These are phyloP conservation scores for Eustalomyia histrio DNA, from an alignment of 2,888 invertebrate genomes.

Conservation along the genomic window DNA sequence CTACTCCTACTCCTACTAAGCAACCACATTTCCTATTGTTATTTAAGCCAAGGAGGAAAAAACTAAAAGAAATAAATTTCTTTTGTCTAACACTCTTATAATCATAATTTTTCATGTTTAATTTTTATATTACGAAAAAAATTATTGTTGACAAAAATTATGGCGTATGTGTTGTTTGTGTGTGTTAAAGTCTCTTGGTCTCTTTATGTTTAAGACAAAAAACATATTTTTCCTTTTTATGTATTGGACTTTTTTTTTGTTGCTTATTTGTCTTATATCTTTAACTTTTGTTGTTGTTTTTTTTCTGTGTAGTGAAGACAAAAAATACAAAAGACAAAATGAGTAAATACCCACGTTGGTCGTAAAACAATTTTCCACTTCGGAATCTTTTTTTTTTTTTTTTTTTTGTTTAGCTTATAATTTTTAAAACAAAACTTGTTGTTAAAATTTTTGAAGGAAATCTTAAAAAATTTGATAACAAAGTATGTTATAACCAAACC, in stretches of 20 bases:
- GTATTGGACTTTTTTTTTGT: slow-evolving; percentile 4
- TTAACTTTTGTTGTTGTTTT: slow-evolving; percentile 16
- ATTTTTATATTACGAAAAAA: not conserved
- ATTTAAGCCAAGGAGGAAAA: not conserved
- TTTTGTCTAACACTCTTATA: slow-evolving; percentile 43
- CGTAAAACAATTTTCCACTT: slow-evolving; percentile 65
- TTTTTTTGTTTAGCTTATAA: slow-evolving; percentile 25
- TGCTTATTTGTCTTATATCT: slow-evolving; percentile 20
- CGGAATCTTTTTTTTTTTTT: slow-evolving; percentile 27
- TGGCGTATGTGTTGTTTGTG: not conserved
- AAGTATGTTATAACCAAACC: not conserved
- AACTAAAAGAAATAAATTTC: slow-evolving; percentile 32
- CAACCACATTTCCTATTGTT: not conserved
- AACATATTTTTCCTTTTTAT: slow-evolving; percentile 43
- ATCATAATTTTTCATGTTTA: slow-evolving; percentile 48
- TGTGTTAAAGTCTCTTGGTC: slow-evolving; percentile 11
- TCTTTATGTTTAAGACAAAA: slow-evolving; percentile 29
- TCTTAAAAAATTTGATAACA: not conserved
- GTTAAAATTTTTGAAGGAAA: not conserved
- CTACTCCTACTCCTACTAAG: not conserved
- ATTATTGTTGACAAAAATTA: slow-evolving; percentile 19
- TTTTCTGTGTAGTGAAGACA: slow-evolving; percentile 20
- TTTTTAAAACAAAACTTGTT: slow-evolving; percentile 15
- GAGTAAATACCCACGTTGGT: slow-evolving; percentile 54
- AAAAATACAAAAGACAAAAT: no score